Evolutionary conservation across 1,140 invertebrate species (phyloP).

Genomic region (Ooceraea biroi): DNA sequence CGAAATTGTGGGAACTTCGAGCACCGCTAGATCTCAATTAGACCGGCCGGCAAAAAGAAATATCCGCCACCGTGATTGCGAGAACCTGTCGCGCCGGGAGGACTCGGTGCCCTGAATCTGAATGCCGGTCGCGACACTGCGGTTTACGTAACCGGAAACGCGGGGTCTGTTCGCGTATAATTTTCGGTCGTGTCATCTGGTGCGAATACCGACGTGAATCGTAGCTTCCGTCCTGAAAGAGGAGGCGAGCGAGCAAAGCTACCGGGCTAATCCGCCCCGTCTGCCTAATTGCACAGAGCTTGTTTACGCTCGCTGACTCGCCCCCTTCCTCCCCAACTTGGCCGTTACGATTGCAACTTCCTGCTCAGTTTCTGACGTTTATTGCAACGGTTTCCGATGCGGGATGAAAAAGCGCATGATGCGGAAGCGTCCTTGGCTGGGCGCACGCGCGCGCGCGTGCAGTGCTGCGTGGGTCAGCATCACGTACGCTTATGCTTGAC

Average conservation of each 20-base stretch:
- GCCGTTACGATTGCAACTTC: neutral
- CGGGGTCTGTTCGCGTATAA: neutral
- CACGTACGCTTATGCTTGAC: neutral
- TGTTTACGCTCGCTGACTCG: conserved; percentile 16
- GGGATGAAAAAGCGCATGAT: neutral
- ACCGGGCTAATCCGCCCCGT: conserved; percentile 14
- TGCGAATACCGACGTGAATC: neutral
- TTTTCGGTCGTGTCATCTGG: conserved; percentile 19
- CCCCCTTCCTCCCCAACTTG: neutral
- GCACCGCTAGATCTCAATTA: too few relatives aligned
- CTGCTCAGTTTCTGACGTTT: neutral
- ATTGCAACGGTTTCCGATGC: conserved; percentile 3
- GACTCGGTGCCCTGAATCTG: too few relatives aligned
- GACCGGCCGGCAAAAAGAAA: too few relatives aligned
- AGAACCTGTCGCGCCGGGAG: too few relatives aligned
- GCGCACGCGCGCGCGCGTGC: neutral
- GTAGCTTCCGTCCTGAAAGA: conserved; percentile 25
- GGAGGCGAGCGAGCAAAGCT: conserved; percentile 24
- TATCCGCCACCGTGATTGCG: too few relatives aligned
- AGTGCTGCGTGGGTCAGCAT: conserved; percentile 12
- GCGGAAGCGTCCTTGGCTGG: neutral
- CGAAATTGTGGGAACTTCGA: too few relatives aligned
- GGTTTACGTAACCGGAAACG: neutral
- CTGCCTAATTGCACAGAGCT: conserved; percentile 23
- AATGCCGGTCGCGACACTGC: neutral